These are phyloP conservation scores for Archivesica marissinica DNA, from an alignment of 1,140 invertebrate genomes.

Conservation along the genomic window DNA sequence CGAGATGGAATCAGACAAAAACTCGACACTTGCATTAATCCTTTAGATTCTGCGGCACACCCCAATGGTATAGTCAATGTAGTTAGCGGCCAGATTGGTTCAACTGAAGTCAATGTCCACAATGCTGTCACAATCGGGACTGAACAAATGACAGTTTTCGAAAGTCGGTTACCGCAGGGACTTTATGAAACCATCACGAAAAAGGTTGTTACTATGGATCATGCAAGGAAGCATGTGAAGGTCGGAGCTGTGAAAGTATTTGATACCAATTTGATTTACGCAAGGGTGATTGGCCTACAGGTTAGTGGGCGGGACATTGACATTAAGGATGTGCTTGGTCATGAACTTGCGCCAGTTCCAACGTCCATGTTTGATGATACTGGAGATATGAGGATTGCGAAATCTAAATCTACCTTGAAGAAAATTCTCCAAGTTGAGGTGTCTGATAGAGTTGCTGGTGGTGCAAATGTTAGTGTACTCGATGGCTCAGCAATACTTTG, in stretches of 20 bases:
- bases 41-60: not conserved
- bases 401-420: not conserved
- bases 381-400: constrained; percentile 23
- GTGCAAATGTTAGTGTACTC: constrained; percentile 30
- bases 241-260: not conserved
- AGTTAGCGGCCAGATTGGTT: not conserved
- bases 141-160: not conserved
- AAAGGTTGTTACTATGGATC: constrained; percentile 1
- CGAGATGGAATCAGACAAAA: not conserved
- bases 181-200: not conserved
- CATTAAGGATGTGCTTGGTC: not conserved
- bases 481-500: too few species aligned
- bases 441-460: not conserved
- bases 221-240: not conserved
- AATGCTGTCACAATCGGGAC: not conserved
- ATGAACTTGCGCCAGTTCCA: not conserved
- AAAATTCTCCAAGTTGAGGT: not conserved
- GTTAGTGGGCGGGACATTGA: not conserved
- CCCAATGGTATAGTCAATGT: constrained; percentile 5
- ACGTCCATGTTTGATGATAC: constrained; percentile 22
- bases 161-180: not conserved
- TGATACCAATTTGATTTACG: constrained; percentile 3
- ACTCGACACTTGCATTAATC: constrained; percentile 16
- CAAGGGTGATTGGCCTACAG: not conserved
- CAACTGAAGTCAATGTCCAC: constrained; percentile 1